Base-by-base conservation (phyloP, 1,140 invertebrate species). In the Prorops nasuta region DNA sequence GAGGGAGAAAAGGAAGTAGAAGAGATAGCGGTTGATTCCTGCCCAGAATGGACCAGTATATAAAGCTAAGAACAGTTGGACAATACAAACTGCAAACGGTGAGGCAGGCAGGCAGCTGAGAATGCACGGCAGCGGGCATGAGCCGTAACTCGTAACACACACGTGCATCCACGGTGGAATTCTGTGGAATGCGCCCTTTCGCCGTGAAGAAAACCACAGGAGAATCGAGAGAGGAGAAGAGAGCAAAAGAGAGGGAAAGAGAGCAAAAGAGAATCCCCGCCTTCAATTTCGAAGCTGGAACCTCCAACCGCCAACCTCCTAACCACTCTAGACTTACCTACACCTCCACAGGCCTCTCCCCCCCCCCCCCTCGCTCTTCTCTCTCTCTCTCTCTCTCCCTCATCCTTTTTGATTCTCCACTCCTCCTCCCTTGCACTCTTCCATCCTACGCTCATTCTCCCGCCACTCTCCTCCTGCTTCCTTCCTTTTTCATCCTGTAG, bases 121-220 rank as follows among this genome's bases (percentile, higher is more conserved):
- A 61, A 54, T 64, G 59, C 57, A 65, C 63, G 63, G 63, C 55
- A 19, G 34, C 14, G 40, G 36, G 36, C 44, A 46, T 45, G n/a
- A 66, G 61, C 56, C 45, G 49, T 34, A 24, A 28, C 4, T 28
- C 9, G 18, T 19, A 50, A 44, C 47, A 60, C 64, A 60, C 64
- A 68, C 64, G 66, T 65, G 60, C 66, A 44, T 39, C 51, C 51
- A 46, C 55, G 63, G 35, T 70, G 72, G 72, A 73, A 73, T 73
- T 68, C 65, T 63, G 35, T 70, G 72, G 72, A 73, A 73, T 73
- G 69, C 65, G 56, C 58, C 51, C 56, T 57, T 49, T 51, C 49
- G 46, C 63, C 56, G 35, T 47, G 46, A 22, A 19, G 16, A 28
- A 15, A 41, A 39, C 32, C 40, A 17, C 10, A 6, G n/a, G n/a